Base-by-base conservation (phyloP, 2,888 invertebrate genomes). In the Dynastes hyllus region DNA sequence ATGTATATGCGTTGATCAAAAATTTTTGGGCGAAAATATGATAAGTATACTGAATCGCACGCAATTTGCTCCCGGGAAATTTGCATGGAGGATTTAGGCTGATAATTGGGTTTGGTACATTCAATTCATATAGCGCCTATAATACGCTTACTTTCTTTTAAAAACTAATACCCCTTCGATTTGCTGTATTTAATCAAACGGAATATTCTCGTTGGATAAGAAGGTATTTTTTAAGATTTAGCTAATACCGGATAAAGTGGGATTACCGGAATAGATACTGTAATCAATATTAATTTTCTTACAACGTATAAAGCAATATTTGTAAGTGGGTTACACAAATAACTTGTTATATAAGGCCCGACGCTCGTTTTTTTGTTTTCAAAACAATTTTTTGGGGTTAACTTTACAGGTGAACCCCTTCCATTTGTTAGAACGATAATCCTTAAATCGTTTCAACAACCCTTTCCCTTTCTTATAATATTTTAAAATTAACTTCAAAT, bases 251-350 rank as follows among this genome's bases (percentile, higher is more conserved):
- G 63, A 32, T 63, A 63, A 63, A 27, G 27, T 4, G n/a, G 32
- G 32, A 63, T 63, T 63, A 63, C 29, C 29, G 63, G 32, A 63
- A 63, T 63, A 63, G 63, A 63, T 63, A 32, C 32, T 29, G 29
- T 63, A 63, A 63, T 63, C 63, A 63, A 63, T 32, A 32, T 32
- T 63, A 63, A 63, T 63, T 63, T 32, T 63, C 32, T 63, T 63
- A 32, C 63, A n/a, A 32, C 63, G 29, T 63, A 32, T 32, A 63
- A 9, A n/a, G 63, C 27, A 29, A 27, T 63, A 29, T 63, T 27
- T 63, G 63, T 63, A 63, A 63, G 13, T 32, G 63, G 63, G 63
- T 63, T 63, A 63, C 27, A 11, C 13, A 63, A 63, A 63, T 13
- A 63, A 63, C 2, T 55, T 55, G 16, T 16, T 55, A 22, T 63